These are phyloP conservation scores for Drosophila recens DNA, from an alignment of 2,888 invertebrate species.

Conservation along the genomic window DNA sequence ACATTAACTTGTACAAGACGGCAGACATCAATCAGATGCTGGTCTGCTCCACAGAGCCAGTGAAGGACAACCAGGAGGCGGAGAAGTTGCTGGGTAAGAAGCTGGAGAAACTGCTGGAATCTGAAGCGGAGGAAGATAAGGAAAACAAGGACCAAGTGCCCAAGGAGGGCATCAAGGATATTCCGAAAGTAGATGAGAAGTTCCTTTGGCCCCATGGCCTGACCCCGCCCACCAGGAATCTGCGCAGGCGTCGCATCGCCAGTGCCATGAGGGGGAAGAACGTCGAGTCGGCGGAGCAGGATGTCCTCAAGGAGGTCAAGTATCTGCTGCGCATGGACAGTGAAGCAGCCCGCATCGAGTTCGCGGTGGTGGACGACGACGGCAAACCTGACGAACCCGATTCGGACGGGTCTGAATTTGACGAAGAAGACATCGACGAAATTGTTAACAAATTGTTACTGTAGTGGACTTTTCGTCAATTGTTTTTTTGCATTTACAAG, in stretches of 20 bases:
- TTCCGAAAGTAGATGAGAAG: neutral
- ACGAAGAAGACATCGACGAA: neutral
- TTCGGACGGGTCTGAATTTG: neutral
- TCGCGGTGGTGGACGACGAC: neutral
- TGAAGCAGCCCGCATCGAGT: neutral
- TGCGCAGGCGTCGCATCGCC: neutral
- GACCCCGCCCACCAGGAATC: neutral
- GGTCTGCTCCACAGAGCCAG: neutral
- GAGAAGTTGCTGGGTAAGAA: neutral
- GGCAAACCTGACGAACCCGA: neutral
- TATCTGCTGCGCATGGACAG: slow-evolving; percentile 7
- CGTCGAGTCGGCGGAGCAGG: neutral
- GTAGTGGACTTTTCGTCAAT: too few relatives aligned
- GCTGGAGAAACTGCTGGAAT: neutral
- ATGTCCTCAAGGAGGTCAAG: neutral
- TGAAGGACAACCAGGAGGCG: neutral
- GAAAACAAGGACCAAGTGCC: neutral
- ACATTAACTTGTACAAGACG: neutral
- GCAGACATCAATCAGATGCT: neutral
- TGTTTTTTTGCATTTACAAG: too few relatives aligned
- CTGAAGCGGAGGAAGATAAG: neutral
- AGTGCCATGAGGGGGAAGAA: neutral
- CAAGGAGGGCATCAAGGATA: neutral
- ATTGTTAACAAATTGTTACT: neutral
- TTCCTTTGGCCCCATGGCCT: slow-evolving; percentile 1